Conservation (phyloP, 2,888 invertebrate species). For the Stratiomys singularior region DNA sequence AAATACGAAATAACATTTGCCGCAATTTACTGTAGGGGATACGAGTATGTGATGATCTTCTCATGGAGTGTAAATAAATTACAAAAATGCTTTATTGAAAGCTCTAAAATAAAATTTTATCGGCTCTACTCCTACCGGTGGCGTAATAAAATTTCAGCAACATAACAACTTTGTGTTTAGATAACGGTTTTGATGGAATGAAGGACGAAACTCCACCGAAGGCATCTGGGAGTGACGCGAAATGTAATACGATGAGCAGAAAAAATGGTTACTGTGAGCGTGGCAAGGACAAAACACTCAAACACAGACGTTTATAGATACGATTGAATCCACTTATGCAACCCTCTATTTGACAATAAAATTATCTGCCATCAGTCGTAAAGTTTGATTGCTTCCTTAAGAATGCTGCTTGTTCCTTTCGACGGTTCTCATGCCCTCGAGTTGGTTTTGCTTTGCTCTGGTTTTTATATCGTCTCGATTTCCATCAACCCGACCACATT, state of each 20-base stretch:
- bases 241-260: constrained; percentile 23
- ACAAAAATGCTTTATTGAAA: constrained; percentile 45
- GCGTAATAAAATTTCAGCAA: constrained; percentile 37
- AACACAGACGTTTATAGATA: constrained; percentile 6
- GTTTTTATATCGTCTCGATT: constrained; percentile 23
- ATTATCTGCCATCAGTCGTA: constrained; percentile 46
- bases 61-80: constrained; percentile 42
- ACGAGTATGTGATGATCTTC: constrained; percentile 36
- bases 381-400: constrained; percentile 47
- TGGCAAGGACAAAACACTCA: not conserved
- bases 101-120: constrained; percentile 44
- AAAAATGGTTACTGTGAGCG: constrained; percentile 24
- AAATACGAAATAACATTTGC: not conserved
- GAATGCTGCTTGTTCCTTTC: constrained; percentile 31
- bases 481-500: not conserved
- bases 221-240: not conserved
- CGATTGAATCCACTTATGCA: constrained; percentile 34
- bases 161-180: constrained; percentile 28
- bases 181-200: constrained; percentile 15
- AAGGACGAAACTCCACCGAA: not conserved
- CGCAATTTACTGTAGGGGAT: constrained; percentile 4
- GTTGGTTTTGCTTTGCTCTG: not conserved
- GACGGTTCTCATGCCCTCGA: not conserved
- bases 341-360: constrained; percentile 46
- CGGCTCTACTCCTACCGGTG: constrained; percentile 32